phyloP scores from a whole-genome alignment of 1,140 invertebrate species.

The Drosophila sp. region DNA sequence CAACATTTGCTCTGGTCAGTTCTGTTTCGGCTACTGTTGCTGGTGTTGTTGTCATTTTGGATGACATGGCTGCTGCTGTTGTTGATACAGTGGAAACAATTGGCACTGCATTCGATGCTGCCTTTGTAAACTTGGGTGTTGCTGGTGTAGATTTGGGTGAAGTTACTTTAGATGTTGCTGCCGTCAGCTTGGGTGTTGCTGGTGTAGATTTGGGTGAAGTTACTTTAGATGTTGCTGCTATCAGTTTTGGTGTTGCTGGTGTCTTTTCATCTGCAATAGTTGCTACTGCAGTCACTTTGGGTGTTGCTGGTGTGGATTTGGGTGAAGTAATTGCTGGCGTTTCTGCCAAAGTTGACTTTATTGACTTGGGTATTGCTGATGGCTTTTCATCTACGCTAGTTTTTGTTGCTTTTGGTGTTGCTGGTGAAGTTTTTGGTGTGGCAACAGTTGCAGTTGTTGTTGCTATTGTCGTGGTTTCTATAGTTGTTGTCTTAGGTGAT shows the following conservation, averaged over 20 bases:
- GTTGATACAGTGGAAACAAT: not conserved
- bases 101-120: not conserved
- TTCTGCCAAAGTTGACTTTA: not conserved
- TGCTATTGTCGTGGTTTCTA: conserved; percentile 9
- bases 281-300: not conserved
- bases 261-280: not conserved
- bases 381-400: conserved; percentile 19
- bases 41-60: conserved; percentile 8
- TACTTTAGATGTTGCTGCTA: conserved; percentile 30
- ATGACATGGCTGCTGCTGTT: not conserved
- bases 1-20: not conserved
- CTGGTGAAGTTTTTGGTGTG: conserved; percentile 6
- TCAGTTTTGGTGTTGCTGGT: conserved; percentile 13
- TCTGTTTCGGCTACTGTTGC: conserved; percentile 14
- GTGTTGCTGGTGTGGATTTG: conserved; percentile 21
- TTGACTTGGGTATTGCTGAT: conserved; percentile 13
- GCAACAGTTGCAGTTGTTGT: not conserved
- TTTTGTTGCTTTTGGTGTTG: conserved; percentile 12
- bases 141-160: conserved; percentile 5
- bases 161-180: not conserved
- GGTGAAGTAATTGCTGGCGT: not conserved
- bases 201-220: conserved; percentile 3
- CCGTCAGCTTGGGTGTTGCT: conserved; percentile 10
- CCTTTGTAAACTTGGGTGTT: conserved; percentile 3
- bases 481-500: not conserved